Evolutionary conservation across 2,888 invertebrate species (phyloP).

Genomic region (Tridacna crocea): DNA sequence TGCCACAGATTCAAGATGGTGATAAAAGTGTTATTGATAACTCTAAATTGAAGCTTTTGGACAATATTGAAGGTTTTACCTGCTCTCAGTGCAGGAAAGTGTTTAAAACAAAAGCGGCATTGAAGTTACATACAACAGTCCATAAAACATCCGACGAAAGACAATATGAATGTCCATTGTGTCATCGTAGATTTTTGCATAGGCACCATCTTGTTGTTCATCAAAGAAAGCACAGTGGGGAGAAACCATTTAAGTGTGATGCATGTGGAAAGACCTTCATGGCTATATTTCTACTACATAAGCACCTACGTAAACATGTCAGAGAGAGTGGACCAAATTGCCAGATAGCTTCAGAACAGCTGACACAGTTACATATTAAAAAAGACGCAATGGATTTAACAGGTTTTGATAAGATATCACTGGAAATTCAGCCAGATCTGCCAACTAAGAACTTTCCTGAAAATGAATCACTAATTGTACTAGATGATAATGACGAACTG

Average conservation of each 20-base stretch:
- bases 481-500: not conserved
- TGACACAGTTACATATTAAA: slow-evolving; percentile 49
- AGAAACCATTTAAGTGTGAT: slow-evolving; percentile 58
- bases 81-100: slow-evolving; percentile 52
- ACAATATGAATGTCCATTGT: slow-evolving; percentile 55
- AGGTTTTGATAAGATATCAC: slow-evolving; percentile 6
- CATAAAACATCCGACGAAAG: slow-evolving; percentile 59
- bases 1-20: slow-evolving; percentile 35
- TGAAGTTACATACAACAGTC: slow-evolving; percentile 59
- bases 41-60: not conserved
- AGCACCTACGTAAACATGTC: slow-evolving; percentile 58
- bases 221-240: slow-evolving; percentile 61
- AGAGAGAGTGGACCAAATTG: slow-evolving; percentile 51
- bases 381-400: slow-evolving; percentile 36
- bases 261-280: slow-evolving; percentile 60
- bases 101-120: slow-evolving; percentile 61
- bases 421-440: not conserved
- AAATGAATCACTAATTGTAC: not conserved
- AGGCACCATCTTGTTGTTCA: slow-evolving; percentile 61
- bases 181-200: slow-evolving; percentile 55
- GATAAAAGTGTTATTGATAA: slow-evolving; percentile 18
- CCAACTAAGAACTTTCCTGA: not conserved
- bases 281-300: slow-evolving; percentile 62
- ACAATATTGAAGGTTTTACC: slow-evolving; percentile 33
- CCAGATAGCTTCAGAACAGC: slow-evolving; percentile 50